A percentile compares a stretch with the other conserved stretches of the same genome.
Evolutionary conservation across 2,888 invertebrate species (phyloP).

Genomic region (Orthosia incerta): DNA sequence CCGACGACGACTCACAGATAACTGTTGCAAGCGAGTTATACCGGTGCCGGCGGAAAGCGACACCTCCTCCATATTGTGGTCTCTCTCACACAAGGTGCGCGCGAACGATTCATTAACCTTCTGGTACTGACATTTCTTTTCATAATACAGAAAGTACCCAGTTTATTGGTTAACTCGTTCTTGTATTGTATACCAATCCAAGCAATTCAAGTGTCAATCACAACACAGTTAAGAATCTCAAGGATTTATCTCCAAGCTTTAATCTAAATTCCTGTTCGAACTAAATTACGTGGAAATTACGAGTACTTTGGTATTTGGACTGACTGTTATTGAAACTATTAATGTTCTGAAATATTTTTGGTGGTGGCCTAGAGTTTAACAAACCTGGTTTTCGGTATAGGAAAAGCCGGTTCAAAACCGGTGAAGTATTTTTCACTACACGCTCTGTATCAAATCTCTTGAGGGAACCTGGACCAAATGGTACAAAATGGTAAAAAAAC

Average conservation of each 20-base stretch:
- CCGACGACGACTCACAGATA: conserved; percentile 73
- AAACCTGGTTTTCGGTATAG: background rate
- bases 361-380: background rate
- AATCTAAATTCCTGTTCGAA: conserved; percentile 41
- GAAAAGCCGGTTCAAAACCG: background rate
- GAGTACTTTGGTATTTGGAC: background rate
- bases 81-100: conserved; percentile 77
- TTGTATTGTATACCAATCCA: conserved; percentile 40
- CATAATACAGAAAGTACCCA: conserved; percentile 63
- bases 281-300: conserved; percentile 4
- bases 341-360: background rate
- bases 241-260: conserved; percentile 29
- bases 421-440: background rate
- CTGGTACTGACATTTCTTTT: conserved; percentile 77
- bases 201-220: conserved; percentile 50
- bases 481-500: background rate
- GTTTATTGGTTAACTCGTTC: conserved; percentile 61
- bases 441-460: background rate
- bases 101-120: conserved; percentile 79
- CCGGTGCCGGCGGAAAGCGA: conserved; percentile 74
- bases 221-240: conserved; percentile 16
- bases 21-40: conserved; percentile 83
- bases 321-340: background rate
- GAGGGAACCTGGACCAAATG: background rate
- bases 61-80: conserved; percentile 81